Conservation (phyloP, 2,113 vertebrate genomes). For the Pristiophorus japonicus region DNA sequence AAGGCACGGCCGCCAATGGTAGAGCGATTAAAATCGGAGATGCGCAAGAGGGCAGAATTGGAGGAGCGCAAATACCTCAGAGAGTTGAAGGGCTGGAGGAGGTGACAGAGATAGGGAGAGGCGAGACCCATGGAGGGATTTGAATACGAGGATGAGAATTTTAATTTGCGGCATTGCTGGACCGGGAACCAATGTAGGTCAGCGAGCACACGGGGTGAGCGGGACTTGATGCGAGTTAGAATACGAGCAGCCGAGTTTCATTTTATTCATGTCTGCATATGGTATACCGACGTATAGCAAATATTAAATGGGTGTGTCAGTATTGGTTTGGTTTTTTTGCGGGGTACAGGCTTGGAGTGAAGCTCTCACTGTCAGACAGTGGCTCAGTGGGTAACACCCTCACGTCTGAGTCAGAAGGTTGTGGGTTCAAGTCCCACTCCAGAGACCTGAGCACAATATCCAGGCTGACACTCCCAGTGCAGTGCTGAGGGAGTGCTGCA, state of each 20-base stretch:
- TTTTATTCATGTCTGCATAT: not conserved
- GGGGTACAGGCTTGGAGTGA: no score
- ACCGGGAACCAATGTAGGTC: not conserved
- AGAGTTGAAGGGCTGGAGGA: not conserved
- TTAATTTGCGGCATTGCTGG: not conserved
- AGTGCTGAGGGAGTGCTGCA: no score
- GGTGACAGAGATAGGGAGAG: not conserved
- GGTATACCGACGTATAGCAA: not conserved
- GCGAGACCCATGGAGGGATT: no score
- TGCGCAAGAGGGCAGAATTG: not conserved
- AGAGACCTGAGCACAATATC: no score
- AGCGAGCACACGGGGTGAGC: not conserved
- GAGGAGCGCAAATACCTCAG: not conserved
- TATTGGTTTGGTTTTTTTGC: not conserved
- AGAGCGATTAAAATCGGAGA: not conserved
- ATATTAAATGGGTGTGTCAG: not conserved
- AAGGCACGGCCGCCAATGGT: not conserved
- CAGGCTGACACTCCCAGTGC: no score
- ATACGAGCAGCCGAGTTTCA: not conserved
- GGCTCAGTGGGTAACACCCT: no score
- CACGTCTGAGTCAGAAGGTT: no score
- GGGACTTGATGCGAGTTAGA: not conserved
- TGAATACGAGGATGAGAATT: not conserved
- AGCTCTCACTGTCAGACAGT: not conserved
- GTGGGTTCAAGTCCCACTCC: no score